phyloP scores from a whole-genome alignment of 2,888 invertebrate genomes.

The Platycheirus albimanus region DNA sequence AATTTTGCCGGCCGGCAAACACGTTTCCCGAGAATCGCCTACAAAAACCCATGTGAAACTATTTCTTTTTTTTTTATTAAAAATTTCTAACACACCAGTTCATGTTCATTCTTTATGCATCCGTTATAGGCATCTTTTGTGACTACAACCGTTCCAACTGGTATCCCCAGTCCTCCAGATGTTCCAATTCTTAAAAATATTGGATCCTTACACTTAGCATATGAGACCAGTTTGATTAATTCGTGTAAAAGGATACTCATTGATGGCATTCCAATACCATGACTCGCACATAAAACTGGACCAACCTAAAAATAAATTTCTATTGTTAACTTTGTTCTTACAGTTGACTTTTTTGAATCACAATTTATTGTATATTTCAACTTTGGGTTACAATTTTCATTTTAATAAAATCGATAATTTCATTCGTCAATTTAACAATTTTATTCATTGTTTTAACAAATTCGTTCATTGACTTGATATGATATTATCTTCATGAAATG shows the following conservation, averaged over 20 bases:
- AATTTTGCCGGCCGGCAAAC: constrained; percentile 91
- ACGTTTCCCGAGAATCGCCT: constrained; percentile 93
- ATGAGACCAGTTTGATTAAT: constrained; percentile 95
- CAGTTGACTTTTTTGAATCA: too few species aligned
- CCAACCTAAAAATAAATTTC: too few species aligned
- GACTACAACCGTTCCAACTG: constrained; percentile 95
- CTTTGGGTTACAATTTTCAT: too few species aligned
- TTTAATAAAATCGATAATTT: too few species aligned
- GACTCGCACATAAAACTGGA: constrained; percentile 83
- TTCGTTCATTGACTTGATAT: too few species aligned
- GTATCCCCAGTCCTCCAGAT: constrained; percentile 95
- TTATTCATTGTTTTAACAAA: too few species aligned
- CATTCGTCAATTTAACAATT: too few species aligned
- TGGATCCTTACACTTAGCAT: constrained; percentile 93
- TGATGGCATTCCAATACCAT: constrained; percentile 98
- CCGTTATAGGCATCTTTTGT: constrained; percentile 96
- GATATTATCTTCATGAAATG: too few species aligned
- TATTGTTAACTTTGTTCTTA: too few species aligned
- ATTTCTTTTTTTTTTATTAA: neutral
- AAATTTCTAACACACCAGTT: constrained; percentile 86
- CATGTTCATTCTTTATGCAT: constrained; percentile 89
- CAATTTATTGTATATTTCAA: too few species aligned
- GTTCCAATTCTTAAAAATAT: constrained; percentile 96
- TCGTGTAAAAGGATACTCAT: constrained; percentile 98
- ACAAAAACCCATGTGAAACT: constrained; percentile 41